Evolutionary conservation across 2,113 vertebrate genomes (phyloP).

Genomic region (Morone chrysops): DNA sequence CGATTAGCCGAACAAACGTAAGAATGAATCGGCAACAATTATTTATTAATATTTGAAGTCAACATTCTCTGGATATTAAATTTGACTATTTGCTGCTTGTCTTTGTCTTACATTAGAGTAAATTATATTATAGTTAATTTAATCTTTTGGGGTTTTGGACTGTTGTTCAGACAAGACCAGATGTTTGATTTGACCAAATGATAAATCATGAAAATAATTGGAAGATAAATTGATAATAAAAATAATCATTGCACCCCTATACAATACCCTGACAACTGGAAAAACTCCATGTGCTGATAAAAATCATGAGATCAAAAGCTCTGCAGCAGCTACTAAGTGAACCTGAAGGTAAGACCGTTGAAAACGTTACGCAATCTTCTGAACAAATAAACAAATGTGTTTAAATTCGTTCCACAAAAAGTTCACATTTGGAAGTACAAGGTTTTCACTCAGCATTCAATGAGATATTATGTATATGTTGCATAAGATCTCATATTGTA

Average conservation of each 20-base stretch:
- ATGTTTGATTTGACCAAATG: no score
- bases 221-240: neutral
- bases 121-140: neutral
- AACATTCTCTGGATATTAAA: neutral
- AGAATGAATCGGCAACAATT: neutral
- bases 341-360: neutral
- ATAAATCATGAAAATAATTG: neutral
- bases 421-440: slow-evolving; percentile 12
- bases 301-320: neutral
- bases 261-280: neutral
- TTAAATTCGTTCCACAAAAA: slow-evolving; percentile 38
- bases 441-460: neutral
- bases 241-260: neutral
- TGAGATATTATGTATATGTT: neutral
- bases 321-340: neutral
- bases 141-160: neutral
- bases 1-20: neutral
- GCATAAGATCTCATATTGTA: slow-evolving; percentile 35
- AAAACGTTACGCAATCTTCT: neutral
- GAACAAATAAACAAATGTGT: slow-evolving; percentile 11
- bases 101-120: neutral
- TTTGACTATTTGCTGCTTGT: neutral
- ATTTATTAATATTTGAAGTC: neutral
- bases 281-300: neutral
- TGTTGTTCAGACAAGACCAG: neutral